phyloP scores from a whole-genome alignment of 2,797 vertebrate genomes.

The Iguana delicatissima region DNA sequence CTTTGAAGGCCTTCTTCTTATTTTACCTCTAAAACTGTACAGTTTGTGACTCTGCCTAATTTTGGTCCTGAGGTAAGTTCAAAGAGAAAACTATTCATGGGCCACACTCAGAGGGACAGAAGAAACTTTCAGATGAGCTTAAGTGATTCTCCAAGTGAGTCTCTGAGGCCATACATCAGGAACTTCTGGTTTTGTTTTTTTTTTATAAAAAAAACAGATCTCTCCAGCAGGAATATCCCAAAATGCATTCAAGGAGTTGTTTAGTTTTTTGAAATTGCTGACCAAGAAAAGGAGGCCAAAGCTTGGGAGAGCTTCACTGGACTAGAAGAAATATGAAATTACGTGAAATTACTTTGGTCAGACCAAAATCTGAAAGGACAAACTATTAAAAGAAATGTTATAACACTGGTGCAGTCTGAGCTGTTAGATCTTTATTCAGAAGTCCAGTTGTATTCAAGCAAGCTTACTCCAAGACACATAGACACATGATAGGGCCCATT shows the following conservation, averaged over 20 bases:
- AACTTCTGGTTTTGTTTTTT: not conserved
- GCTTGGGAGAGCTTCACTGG: not conserved
- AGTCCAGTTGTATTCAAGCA: not conserved
- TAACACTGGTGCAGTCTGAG: too few species aligned
- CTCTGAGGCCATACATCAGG: conserved; percentile 11
- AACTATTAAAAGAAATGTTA: not conserved
- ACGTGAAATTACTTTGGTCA: not conserved
- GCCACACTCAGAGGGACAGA: conserved; percentile 1
- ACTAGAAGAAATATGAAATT: not conserved
- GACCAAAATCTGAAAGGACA: not conserved
- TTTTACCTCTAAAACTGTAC: not conserved
- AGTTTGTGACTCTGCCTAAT: not conserved
- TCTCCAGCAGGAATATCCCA: conserved; percentile 15
- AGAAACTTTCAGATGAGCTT: not conserved
- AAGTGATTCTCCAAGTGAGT: not conserved
- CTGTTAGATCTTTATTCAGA: not conserved
- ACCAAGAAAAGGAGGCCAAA: not conserved
- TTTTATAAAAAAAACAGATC: not conserved
- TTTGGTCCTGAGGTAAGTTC: not conserved
- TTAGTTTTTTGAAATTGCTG: not conserved
- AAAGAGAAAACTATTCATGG: conserved; percentile 15
- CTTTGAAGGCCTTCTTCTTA: not conserved
- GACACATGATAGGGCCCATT: not conserved
- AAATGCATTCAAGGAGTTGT: not conserved
- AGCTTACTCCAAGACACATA: too few species aligned